phyloP scores from a whole-genome alignment of 2,113 vertebrate species.

The Echinops telfairi region DNA sequence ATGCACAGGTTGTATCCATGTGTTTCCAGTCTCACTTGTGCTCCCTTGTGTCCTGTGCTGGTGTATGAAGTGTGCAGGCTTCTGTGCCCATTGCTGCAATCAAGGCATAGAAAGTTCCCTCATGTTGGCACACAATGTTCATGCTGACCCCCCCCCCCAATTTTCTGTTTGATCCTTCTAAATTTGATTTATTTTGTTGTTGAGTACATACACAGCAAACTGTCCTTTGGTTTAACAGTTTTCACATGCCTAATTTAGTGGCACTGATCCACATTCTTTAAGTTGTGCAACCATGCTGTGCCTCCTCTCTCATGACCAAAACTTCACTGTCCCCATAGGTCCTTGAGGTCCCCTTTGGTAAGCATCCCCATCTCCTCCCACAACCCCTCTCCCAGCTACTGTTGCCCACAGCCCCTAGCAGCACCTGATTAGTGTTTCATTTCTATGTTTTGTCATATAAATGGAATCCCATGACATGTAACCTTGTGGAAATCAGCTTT shows the following conservation, averaged over 20 bases:
- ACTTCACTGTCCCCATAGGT: not conserved
- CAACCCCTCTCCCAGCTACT: not conserved
- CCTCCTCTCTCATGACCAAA: not conserved
- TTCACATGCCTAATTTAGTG: not conserved
- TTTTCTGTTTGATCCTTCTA: not conserved
- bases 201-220: not conserved
- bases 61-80: not conserved
- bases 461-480: not conserved
- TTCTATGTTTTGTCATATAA: not conserved
- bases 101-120: not conserved
- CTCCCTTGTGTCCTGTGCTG: not conserved
- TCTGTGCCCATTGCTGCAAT: not conserved
- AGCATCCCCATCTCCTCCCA: not conserved
- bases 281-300: not conserved
- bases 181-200: not conserved
- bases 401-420: not conserved
- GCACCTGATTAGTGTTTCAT: not conserved
- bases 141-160: no score
- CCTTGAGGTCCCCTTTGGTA: not conserved
- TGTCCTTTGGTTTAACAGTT: not conserved
- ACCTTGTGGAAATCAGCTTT: not conserved
- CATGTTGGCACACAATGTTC: no score
- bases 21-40: not conserved
- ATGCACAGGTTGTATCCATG: not conserved
- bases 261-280: not conserved